Percentiles rank a stretch among this genome's conserved stretches.
phyloP scores from a whole-genome alignment of 2,888 invertebrate genomes.

The Tinea semifulvella region DNA sequence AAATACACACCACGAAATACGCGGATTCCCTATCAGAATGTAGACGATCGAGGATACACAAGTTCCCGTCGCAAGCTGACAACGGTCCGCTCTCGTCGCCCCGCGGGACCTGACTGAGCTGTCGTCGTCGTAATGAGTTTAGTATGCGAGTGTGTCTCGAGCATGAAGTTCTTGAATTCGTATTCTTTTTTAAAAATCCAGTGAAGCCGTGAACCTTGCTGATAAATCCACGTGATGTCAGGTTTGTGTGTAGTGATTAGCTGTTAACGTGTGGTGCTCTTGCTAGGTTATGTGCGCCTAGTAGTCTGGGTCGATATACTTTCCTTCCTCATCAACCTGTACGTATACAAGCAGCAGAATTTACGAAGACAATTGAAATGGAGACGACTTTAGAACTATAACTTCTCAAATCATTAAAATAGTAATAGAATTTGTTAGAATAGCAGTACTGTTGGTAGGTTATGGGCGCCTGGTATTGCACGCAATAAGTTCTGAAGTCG shows the following conservation, averaged over 20 bases:
- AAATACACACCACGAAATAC: slow-evolving; percentile 9
- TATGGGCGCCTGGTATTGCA: no score
- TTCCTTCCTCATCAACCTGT: no score
- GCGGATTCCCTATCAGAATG: not conserved
- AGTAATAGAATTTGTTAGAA: no score
- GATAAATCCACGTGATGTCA: slow-evolving; percentile 33
- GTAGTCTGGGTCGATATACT: no score
- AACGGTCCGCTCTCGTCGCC: slow-evolving; percentile 8
- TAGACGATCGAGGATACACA: no score
- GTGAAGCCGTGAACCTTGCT: slow-evolving; percentile 29
- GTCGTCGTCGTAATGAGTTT: not conserved
- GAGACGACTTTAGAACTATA: no score
- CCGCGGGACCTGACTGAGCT: slow-evolving; percentile 8
- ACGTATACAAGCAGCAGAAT: no score
- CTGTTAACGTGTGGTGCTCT: slow-evolving; percentile 16
- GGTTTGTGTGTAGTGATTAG: slow-evolving; percentile 30
- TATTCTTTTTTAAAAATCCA: slow-evolving; percentile 33
- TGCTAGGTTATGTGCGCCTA: slow-evolving; percentile 20
- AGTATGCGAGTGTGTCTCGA: not conserved
- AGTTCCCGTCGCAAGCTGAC: not conserved
- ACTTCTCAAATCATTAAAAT: no score
- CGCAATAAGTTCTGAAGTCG: no score
- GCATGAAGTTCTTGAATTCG: not conserved
- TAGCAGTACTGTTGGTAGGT: no score
- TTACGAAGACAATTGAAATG: no score